These are phyloP conservation scores for Pegoplata infirma DNA, from an alignment of 2,888 invertebrate species.

Conservation along the genomic window DNA sequence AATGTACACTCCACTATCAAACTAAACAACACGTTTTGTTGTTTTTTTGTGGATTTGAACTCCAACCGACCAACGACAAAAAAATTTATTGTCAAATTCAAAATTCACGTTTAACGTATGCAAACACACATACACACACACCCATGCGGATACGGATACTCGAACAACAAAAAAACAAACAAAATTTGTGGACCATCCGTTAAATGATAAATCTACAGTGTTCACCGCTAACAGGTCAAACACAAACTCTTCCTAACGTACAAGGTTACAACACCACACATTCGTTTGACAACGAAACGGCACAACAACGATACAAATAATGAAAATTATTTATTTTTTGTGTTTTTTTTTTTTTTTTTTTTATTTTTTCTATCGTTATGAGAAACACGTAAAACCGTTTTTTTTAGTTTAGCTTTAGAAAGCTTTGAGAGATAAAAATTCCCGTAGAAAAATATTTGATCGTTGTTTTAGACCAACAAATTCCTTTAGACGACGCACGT, in stretches of 20 bases:
- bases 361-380: neutral
- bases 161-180: neutral
- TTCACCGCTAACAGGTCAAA: conserved; percentile 61
- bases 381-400: conserved; percentile 3
- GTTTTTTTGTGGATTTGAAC: conserved; percentile 27
- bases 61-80: conserved; percentile 12
- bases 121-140: neutral
- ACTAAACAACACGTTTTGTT: conserved; percentile 37
- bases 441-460: conserved; percentile 16
- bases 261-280: conserved; percentile 56
- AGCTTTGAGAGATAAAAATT: conserved; percentile 27
- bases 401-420: conserved; percentile 9
- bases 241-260: conserved; percentile 56
- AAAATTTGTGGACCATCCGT: conserved; percentile 40
- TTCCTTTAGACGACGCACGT: conserved; percentile 57
- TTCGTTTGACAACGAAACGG: conserved; percentile 31
- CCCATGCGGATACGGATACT: neutral
- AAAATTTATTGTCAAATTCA: conserved; percentile 39
- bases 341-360: conserved; percentile 4
- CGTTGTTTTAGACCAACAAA: conserved; percentile 9
- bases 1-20: neutral
- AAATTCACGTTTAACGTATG: neutral
- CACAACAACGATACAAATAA: neutral
- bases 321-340: neutral
- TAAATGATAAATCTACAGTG: conserved; percentile 23